Evolutionary conservation across 2,797 vertebrate species (phyloP).

Genomic region (Aphelocoma californica): DNA sequence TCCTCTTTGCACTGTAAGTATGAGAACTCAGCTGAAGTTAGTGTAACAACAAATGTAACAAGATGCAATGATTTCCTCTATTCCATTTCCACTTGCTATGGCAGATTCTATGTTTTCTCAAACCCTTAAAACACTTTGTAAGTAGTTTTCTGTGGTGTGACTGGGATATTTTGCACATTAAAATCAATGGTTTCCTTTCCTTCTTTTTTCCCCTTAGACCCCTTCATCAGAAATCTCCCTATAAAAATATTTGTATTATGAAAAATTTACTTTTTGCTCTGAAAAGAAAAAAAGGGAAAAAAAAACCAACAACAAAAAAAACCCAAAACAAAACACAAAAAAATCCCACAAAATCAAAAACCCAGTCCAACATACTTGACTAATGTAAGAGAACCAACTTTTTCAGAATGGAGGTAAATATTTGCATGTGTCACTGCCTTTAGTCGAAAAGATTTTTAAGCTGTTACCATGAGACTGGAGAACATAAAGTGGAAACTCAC

Average conservation of each 20-base stretch:
- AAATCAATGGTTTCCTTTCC: background rate
- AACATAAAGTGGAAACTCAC: background rate
- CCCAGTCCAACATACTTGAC: background rate
- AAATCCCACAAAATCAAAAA: background rate
- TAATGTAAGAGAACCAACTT: background rate
- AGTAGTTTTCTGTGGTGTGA: background rate
- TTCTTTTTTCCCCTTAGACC: background rate
- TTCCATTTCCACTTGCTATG: background rate
- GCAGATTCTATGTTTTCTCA: background rate
- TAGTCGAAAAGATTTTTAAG: background rate
- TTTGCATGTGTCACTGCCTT: background rate
- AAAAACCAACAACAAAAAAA: background rate
- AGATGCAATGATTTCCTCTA: background rate
- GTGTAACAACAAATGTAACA: background rate
- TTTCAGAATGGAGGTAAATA: background rate
- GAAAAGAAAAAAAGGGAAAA: background rate
- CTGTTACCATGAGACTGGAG: background rate
- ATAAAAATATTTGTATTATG: background rate
- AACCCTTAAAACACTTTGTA: background rate
- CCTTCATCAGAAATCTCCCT: background rate
- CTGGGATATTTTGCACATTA: background rate
- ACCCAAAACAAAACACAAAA: background rate
- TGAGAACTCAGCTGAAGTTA: background rate
- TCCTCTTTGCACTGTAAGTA: background rate
- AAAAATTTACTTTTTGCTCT: background rate